Percentiles rank a stretch among this genome's conserved stretches.
These are phyloP conservation scores for Labeo rohita DNA, from an alignment of 2,113 vertebrate species.

Conservation along the genomic window DNA sequence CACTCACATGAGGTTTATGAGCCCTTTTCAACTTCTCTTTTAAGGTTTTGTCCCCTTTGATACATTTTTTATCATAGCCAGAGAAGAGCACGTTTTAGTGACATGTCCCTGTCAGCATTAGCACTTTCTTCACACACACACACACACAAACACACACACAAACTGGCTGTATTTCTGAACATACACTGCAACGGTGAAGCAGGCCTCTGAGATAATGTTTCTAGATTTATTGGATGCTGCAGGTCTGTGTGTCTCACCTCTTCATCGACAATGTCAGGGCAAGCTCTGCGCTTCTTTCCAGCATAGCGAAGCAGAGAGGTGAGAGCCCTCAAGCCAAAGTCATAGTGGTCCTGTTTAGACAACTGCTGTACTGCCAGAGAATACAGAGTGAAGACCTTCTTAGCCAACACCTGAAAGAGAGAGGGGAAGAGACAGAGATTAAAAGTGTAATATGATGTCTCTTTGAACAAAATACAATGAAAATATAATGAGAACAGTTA, in stretches of 20 bases:
- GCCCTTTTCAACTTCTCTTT: slow-evolving; percentile 67
- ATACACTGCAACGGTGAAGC: not conserved
- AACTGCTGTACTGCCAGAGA: slow-evolving; percentile 87
- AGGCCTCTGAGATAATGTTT: not conserved
- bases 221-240: slow-evolving; percentile 12
- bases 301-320: slow-evolving; percentile 86
- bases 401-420: slow-evolving; percentile 78
- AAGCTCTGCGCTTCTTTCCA: slow-evolving; percentile 76
- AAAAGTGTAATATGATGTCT: not conserved
- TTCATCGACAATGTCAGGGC: slow-evolving; percentile 76
- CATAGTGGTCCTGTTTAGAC: slow-evolving; percentile 89
- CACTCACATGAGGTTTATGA: slow-evolving; percentile 61
- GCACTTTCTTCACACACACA: slow-evolving; percentile 48
- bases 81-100: slow-evolving; percentile 62
- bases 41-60: slow-evolving; percentile 70
- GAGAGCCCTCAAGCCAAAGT: slow-evolving; percentile 88
- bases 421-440: slow-evolving; percentile 14
- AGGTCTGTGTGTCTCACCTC: slow-evolving; percentile 72
- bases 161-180: not conserved
- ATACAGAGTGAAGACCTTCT: slow-evolving; percentile 89
- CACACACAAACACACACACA: slow-evolving; percentile 4
- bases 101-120: slow-evolving; percentile 62
- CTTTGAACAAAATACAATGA: not conserved
- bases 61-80: slow-evolving; percentile 73
- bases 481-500: not conserved